Percentiles rank a stretch among this genome's conserved stretches.
phyloP scores from a whole-genome alignment of 2,888 invertebrate genomes.

The Strigamia maritima region DNA sequence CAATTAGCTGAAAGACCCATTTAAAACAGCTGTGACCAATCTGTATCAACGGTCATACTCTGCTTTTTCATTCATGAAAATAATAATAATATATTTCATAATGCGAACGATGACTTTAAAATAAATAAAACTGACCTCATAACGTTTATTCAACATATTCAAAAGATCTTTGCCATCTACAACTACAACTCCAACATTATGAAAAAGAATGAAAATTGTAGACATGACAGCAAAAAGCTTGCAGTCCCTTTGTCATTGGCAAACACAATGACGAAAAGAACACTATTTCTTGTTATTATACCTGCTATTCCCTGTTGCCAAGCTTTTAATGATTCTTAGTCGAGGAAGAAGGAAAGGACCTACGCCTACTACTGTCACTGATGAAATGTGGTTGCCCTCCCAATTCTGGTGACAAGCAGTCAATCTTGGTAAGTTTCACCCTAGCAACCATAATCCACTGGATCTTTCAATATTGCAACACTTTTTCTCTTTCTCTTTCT shows the following conservation, averaged over 20 bases:
- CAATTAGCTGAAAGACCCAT: too few species aligned
- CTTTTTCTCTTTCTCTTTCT: not conserved
- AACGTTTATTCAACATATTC: too few species aligned
- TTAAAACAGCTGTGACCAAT: too few species aligned
- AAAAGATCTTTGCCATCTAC: too few species aligned
- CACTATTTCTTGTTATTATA: not conserved
- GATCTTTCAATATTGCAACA: not conserved
- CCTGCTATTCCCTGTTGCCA: not conserved
- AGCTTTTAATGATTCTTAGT: not conserved
- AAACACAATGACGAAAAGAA: not conserved
- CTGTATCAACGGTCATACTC: too few species aligned
- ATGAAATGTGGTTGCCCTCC: not conserved
- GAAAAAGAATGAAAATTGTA: not conserved
- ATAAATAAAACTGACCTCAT: too few species aligned
- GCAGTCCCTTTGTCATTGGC: not conserved
- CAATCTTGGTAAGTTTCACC: not conserved
- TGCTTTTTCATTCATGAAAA: too few species aligned
- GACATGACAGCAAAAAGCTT: not conserved
- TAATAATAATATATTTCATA: too few species aligned
- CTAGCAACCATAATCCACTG: not conserved
- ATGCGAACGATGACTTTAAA: too few species aligned
- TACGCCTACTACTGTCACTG: not conserved
- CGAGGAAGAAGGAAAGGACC: not conserved
- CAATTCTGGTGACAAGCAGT: not conserved
- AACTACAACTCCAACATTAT: not conserved